Evolutionary conservation across 2,797 vertebrate species (phyloP), one percentile per base, ranked within the genome.

Genomic region (Ataeniobius toweri): DNA sequence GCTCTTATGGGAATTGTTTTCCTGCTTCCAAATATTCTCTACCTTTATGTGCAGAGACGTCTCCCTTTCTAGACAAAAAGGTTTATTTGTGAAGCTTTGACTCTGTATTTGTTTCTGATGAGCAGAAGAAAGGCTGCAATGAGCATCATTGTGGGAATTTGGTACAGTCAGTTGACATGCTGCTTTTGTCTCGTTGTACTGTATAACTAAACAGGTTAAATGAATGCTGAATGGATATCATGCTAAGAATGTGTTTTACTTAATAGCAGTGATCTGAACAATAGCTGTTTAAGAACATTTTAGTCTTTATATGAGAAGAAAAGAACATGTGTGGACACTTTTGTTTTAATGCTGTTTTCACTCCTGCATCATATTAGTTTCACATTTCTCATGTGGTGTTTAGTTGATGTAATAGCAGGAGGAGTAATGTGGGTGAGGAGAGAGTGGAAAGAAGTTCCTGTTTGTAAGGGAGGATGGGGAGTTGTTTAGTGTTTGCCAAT

Each of bases 371-470:
- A 3, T 31, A 59, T 70, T 22, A 2, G 73, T 75, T 84, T 72
- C 36, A 78, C 76, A 81, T 39, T n/a, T 51, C 56, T 77, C 58
- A 31, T 68, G 82, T 77, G 39, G 78, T 71, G 51, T 75, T 68
- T 44, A 20, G 76, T 80, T 80, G 55, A 58, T 80, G 77, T 81
- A 53, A 74, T 50, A 7, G 28, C 50, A 22, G 55, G 73, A 74
- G 20, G 50, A 84, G 80, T 90, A 86, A 88, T 91, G 78, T 88
- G 88, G 89, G 88, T 88, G 76, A 91, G 86, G 85, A 85, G 90
- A 88, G 78, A 86, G 90, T 91, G 90, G 83, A 92, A 92, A 93
- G 93, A 81, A 92, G 91, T 81, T 87, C 41, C 58, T 84, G 78
- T 90, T 86, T 85, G 81, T 84, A 81, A 80, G 59, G 79, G 82